phyloP scores from a whole-genome alignment of 2,888 invertebrate genomes.

The Volucella inanis region DNA sequence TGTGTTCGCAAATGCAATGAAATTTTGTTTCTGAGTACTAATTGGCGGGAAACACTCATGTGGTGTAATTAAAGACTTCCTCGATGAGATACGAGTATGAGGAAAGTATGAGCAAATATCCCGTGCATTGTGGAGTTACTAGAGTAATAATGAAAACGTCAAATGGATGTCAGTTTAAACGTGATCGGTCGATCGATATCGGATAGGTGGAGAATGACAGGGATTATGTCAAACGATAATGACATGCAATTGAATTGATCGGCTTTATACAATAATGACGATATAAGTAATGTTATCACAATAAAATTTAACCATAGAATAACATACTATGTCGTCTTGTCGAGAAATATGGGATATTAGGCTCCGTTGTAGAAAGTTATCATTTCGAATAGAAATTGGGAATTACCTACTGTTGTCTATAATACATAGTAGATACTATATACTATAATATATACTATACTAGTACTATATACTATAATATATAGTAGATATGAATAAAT shows the following conservation, averaged over 20 bases:
- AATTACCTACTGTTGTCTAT: neutral
- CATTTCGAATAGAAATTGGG: conserved; percentile 9
- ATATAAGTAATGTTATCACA: conserved; percentile 18
- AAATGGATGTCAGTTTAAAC: neutral
- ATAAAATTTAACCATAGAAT: conserved; percentile 22
- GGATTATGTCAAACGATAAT: neutral
- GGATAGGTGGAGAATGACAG: neutral
- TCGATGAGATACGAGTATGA: conserved; percentile 3
- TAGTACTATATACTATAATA: too few species aligned
- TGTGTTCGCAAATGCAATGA: conserved; percentile 16
- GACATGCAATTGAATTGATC: neutral
- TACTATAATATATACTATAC: too few species aligned
- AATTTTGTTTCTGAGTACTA: conserved; percentile 29
- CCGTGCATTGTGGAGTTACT: neutral
- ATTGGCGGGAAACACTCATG: conserved; percentile 15
- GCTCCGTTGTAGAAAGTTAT: conserved; percentile 15
- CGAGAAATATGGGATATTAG: conserved; percentile 15
- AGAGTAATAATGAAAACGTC: neutral
- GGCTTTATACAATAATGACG: conserved; percentile 22
- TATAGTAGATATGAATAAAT: neutral
- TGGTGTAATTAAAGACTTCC: conserved; percentile 60
- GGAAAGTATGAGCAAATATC: conserved; percentile 1
- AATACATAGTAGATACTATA: too few species aligned
- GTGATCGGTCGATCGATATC: conserved; percentile 32
- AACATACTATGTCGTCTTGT: conserved; percentile 10